A percentile compares a stretch with the other conserved stretches of the same genome.
Evolutionary conservation across 2,797 vertebrate species (phyloP).

Genomic region (Leptoclinus maculatus): DNA sequence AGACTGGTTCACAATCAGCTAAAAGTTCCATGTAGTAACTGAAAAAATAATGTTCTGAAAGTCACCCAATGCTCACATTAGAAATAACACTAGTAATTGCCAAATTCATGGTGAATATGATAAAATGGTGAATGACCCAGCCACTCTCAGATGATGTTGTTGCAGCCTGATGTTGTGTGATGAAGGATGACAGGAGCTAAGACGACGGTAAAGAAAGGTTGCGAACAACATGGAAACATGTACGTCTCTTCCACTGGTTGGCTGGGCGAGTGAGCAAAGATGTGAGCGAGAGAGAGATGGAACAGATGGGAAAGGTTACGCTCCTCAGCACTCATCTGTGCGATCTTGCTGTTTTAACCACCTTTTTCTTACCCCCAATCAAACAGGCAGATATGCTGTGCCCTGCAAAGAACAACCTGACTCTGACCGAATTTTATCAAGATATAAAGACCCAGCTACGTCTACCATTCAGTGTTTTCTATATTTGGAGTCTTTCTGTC

Average conservation of each 20-base stretch:
- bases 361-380: not conserved
- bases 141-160: not conserved
- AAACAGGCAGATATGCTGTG: constrained; percentile 6
- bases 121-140: not conserved
- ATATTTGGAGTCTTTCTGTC: not conserved
- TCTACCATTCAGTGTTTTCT: constrained; percentile 1
- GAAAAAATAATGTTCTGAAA: not conserved
- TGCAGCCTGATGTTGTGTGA: not conserved
- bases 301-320: not conserved
- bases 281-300: not conserved
- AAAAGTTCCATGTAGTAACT: not conserved
- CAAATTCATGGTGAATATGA: not conserved
- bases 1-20: not conserved
- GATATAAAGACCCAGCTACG: not conserved
- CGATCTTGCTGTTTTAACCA: constrained; percentile 9
- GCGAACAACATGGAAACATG: not conserved
- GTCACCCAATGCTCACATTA: not conserved
- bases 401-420: constrained; percentile 4
- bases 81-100: not conserved
- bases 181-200: not conserved
- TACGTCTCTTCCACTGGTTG: not conserved
- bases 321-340: constrained; percentile 10
- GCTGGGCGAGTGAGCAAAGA: not conserved
- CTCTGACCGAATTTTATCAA: not conserved
- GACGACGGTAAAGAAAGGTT: not conserved